A percentile compares a stretch with the other conserved stretches of the same genome.
These are phyloP conservation scores for Sigmodon hispidus DNA, from an alignment of 2,113 vertebrate species.

Conservation along the genomic window DNA sequence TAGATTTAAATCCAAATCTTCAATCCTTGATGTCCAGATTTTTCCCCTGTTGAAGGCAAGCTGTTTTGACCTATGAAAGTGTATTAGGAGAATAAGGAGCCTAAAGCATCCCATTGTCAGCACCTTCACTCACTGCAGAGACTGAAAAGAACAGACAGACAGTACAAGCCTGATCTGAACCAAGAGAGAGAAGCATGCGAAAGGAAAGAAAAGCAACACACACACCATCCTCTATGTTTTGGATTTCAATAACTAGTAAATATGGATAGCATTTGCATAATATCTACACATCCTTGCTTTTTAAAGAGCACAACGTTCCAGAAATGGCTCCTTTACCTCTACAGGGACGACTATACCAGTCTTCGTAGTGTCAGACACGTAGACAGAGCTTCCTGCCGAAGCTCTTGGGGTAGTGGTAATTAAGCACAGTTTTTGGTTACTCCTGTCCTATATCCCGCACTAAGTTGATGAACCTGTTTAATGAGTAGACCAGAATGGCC, in stretches of 20 bases:
- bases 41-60: neutral
- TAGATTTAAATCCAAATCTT: neutral
- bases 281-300: slow-evolving; percentile 20
- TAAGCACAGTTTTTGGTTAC: slow-evolving; percentile 78
- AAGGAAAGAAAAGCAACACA: neutral
- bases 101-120: neutral
- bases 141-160: neutral
- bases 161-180: neutral
- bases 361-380: neutral
- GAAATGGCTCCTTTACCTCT: neutral
- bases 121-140: neutral
- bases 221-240: neutral
- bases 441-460: slow-evolving; percentile 77
- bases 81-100: neutral
- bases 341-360: neutral
- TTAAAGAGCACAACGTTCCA: neutral
- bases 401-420: slow-evolving; percentile 74
- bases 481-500: slow-evolving; percentile 93
- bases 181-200: neutral
- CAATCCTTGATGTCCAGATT: neutral
- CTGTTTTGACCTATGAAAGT: neutral
- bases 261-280: neutral
- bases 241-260: slow-evolving; percentile 28
- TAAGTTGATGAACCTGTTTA: slow-evolving; percentile 91
- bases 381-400: slow-evolving; percentile 2